Base-by-base conservation (phyloP, 2,888 invertebrate species). In the Epinotia bilunana region DNA sequence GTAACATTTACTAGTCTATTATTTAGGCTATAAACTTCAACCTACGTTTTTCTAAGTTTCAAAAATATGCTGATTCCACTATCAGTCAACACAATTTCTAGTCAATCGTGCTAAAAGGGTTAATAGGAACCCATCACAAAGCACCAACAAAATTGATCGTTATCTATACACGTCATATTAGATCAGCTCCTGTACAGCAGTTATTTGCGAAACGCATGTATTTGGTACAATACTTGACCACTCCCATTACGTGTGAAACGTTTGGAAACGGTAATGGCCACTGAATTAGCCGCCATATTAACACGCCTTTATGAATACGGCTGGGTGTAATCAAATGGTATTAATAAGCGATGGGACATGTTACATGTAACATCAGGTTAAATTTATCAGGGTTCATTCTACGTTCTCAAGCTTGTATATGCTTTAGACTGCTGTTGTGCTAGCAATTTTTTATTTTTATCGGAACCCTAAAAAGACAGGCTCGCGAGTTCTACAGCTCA, bases 141-240 rank as follows among this genome's bases (percentile, higher is more conserved):
- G n/a, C n/a, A 16, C 9, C 13, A 9, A 28, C 33, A 33, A 39
- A 57, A 55, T 62, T 11, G 18, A 39, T 55, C 18, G 16, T 39
- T 55, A 23, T 49, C 7, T 13, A 67, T 68, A 16, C 3, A 13
- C 68, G 39, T 68, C 39, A 39, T 39, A 43, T 68, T 58, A 43
- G 20, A 23, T 43, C 13, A 33, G 23, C 13, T 58, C 39, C 13
- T 58, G 60, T 46, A 69, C 58, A 53, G 2, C 28, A 39, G 58
- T 43, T 68, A 68, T 68, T 69, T 43, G 68, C 68, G 23, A 69
- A 69, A 58, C 68, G 68, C 23, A 23, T 43, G 68, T 58, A 69
- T 60, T 69, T 58, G 57, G 43, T 13, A 23, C 33, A 53, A 55
- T 58, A 57, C 43, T 55, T 33, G 57, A 61, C 61, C 61, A 28